phyloP scores from a whole-genome alignment of 1,140 invertebrate species.

The Scaptomyza hsui region DNA sequence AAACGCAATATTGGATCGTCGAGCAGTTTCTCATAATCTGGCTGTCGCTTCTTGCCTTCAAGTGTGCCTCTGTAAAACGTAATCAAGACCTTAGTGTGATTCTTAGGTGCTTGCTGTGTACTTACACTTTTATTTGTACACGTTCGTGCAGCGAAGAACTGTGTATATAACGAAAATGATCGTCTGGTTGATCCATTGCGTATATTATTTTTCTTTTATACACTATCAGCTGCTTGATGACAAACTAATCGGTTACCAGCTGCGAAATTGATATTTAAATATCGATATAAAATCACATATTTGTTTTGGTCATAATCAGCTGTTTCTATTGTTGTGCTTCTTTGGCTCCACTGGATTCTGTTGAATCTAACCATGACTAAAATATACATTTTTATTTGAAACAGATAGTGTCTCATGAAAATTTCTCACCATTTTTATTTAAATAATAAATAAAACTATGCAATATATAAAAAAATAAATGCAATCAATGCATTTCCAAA shows the following conservation, averaged over 20 bases:
- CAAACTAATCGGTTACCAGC: slow-evolving; percentile 18
- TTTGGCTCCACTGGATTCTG: background rate
- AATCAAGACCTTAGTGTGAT: slow-evolving; percentile 1
- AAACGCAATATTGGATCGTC: slow-evolving; percentile 95
- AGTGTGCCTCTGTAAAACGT: slow-evolving; percentile 91
- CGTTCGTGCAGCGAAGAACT: slow-evolving; percentile 94
- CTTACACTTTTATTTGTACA: slow-evolving; percentile 97
- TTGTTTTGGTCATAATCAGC: background rate
- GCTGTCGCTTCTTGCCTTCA: slow-evolving; percentile 93
- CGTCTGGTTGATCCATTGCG: slow-evolving; percentile 84
- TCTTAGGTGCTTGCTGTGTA: slow-evolving; percentile 19
- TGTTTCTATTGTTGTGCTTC: background rate
- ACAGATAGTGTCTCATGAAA: background rate
- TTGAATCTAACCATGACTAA: background rate
- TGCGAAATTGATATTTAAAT: slow-evolving; percentile 3
- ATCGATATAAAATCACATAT: background rate
- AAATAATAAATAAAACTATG: too few relatives aligned
- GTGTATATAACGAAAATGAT: slow-evolving; percentile 94
- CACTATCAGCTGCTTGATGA: slow-evolving; percentile 33
- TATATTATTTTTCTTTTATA: slow-evolving; percentile 22
- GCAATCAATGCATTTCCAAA: background rate
- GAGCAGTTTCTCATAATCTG: slow-evolving; percentile 94
- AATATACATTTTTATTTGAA: too few relatives aligned
- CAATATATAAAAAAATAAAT: background rate
- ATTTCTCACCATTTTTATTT: background rate